phyloP scores from a whole-genome alignment of 2,797 vertebrate species.

The Gadopsis bispinosus region DNA sequence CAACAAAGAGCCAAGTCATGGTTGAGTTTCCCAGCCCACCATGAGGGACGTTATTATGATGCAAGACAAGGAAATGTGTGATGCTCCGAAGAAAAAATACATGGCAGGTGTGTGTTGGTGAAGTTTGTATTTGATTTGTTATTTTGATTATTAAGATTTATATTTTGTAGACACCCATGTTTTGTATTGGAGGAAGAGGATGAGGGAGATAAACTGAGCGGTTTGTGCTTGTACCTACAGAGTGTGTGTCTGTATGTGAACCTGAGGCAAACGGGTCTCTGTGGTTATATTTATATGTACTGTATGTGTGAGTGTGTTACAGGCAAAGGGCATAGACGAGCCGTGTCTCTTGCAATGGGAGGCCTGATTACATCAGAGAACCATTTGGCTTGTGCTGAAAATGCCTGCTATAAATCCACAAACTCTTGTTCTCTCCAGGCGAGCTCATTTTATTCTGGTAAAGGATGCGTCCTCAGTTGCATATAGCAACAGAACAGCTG shows the following conservation, averaged over 20 bases:
- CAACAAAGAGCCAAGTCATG: constrained; percentile 54
- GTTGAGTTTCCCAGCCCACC: constrained; percentile 18
- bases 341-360: constrained; percentile 30
- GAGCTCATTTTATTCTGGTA: constrained; percentile 62
- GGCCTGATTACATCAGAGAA: constrained; percentile 61
- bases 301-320: constrained; percentile 23
- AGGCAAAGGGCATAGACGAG: constrained; percentile 30
- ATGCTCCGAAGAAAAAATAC: constrained; percentile 4
- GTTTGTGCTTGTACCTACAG: not conserved
- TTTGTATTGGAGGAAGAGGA: not conserved
- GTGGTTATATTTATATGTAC: constrained; percentile 12
- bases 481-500: constrained; percentile 70
- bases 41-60: constrained; percentile 34
- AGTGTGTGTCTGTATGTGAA: not conserved
- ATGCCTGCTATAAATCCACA: constrained; percentile 58
- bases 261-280: constrained; percentile 22
- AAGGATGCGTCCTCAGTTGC: constrained; percentile 60
- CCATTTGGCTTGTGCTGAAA: constrained; percentile 55
- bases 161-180: not conserved
- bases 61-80: constrained; percentile 35
- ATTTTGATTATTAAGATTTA: too few relatives aligned
- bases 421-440: constrained; percentile 54
- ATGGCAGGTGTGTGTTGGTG: not conserved
- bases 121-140: not conserved
- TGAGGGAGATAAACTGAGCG: not conserved